phyloP scores from a whole-genome alignment of 1,140 invertebrate genomes.

The Vollenhovia emeryi region DNA sequence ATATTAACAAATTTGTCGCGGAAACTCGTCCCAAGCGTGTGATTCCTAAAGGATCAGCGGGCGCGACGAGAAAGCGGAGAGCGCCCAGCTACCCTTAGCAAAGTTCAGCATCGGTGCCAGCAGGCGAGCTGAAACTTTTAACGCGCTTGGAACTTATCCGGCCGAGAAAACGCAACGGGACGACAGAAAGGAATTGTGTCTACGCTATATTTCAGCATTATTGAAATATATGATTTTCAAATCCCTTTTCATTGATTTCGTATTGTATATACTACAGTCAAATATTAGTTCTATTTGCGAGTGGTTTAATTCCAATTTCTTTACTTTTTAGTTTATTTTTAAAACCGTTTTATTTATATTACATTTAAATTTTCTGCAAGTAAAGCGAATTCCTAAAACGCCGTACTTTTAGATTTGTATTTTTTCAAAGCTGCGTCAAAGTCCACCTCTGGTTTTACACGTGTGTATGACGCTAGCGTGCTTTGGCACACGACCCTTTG shows the following conservation, averaged over 20 bases:
- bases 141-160: conserved; percentile 63
- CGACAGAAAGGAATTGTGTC: conserved; percentile 44
- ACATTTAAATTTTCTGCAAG: neutral
- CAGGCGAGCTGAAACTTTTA: conserved; percentile 72
- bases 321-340: neutral
- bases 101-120: conserved; percentile 66
- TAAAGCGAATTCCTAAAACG: neutral
- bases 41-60: conserved; percentile 69
- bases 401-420: too few species aligned
- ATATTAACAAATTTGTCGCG: conserved; percentile 74
- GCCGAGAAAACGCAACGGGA: conserved; percentile 36
- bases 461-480: neutral
- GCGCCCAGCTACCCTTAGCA: conserved; percentile 31
- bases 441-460: neutral
- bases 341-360: neutral
- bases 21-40: conserved; percentile 69
- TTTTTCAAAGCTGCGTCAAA: neutral
- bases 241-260: neutral
- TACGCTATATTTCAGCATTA: conserved; percentile 34
- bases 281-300: neutral
- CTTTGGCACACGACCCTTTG: neutral
- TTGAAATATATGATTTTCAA: neutral
- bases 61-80: conserved; percentile 31
- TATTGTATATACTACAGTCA: neutral
- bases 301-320: neutral